Conservation (phyloP, 1,140 invertebrate species). For the Chionoecetes opilio region DNA sequence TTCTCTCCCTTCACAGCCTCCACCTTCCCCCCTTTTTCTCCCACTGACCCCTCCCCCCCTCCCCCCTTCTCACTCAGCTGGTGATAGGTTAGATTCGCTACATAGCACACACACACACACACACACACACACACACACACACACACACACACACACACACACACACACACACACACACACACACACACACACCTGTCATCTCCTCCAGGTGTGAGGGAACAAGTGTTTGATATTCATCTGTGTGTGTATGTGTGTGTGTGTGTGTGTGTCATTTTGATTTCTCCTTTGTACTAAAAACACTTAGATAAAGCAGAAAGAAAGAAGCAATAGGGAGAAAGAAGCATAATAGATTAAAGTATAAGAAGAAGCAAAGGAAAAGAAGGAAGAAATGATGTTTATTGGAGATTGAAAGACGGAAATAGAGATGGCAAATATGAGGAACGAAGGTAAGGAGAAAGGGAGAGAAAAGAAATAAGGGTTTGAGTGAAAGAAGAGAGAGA, state of each 20-base stretch:
- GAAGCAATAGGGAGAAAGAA: neutral
- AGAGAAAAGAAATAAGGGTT: too few relatives aligned
- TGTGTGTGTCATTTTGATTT: neutral
- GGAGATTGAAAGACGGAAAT: neutral
- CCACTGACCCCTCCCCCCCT: neutral
- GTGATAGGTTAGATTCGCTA: too few relatives aligned
- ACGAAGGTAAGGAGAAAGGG: neutral
- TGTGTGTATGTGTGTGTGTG: neutral
- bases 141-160: slow-evolving; percentile 39
- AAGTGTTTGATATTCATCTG: neutral
- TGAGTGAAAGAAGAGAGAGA: neutral
- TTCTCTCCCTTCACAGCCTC: neutral
- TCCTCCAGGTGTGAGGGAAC: neutral
- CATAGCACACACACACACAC: neutral
- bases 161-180: slow-evolving; percentile 46
- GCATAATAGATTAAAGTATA: neutral
- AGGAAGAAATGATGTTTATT: neutral
- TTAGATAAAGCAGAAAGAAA: too few relatives aligned
- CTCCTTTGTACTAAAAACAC: too few relatives aligned
- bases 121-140: slow-evolving; percentile 43
- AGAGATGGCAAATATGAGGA: neutral
- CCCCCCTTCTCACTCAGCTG: neutral
- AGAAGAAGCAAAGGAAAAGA: neutral
- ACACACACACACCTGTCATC: neutral
- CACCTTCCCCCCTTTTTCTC: neutral